Conservation (phyloP, 2,888 invertebrate species). For the Stenodera caucasica region DNA sequence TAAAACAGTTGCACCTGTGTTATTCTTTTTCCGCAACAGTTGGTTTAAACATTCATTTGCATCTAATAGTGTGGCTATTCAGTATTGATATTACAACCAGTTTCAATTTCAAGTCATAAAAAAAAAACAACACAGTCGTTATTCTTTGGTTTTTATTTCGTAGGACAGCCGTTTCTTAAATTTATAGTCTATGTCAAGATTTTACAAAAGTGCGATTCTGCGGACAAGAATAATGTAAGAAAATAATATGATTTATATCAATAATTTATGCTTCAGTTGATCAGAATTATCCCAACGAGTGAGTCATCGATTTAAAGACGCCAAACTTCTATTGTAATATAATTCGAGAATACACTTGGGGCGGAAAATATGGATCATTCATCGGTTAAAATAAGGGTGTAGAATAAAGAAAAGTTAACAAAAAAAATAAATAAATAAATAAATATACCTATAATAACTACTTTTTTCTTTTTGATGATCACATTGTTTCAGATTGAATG, state of each 20-base stretch:
- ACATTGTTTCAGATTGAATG: conserved; percentile 47
- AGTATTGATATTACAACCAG: conserved; percentile 15
- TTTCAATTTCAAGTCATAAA: conserved; percentile 19
- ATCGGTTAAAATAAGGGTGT: background rate
- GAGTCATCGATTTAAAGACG: no score
- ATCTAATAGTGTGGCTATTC: conserved; percentile 18
- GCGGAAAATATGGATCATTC: background rate
- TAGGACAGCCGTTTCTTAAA: background rate
- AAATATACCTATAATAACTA: background rate
- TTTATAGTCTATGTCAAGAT: background rate
- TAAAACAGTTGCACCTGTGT: conserved; percentile 23
- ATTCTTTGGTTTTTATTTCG: conserved; percentile 3
- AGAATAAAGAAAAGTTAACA: background rate
- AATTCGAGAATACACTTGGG: background rate
- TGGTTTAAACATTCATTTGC: conserved; percentile 29
- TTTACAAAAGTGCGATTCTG: no score
- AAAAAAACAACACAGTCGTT: background rate
- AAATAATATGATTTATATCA: no score
- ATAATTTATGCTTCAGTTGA: no score
- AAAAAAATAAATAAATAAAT: no score
- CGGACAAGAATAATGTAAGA: no score
- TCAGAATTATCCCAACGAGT: no score
- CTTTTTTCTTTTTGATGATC: background rate
- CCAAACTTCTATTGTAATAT: background rate
- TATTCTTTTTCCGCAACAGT: conserved; percentile 22